Evolutionary conservation across 1,140 invertebrate species (phyloP), one percentile per base, ranked within the genome.

Genomic region (Eupristina koningsbergeri): DNA sequence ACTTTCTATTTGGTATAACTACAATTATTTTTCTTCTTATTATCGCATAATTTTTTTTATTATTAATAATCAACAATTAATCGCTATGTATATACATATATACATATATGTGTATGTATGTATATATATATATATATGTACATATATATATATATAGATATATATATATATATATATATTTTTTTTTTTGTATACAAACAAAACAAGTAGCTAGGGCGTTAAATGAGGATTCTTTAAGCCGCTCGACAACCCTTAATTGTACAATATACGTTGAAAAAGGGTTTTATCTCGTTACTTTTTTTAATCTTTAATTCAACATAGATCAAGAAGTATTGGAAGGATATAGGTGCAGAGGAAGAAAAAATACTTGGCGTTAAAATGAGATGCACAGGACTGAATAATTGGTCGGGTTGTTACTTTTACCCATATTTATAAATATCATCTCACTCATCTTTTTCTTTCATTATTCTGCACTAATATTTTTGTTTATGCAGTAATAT

Each of bases 21-120:
- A 85, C 74, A 81, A 85, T 84, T 63, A 84, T 80, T 71, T 26
- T 80, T 84, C 73, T 73, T 76, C 58, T 80, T 84, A 50, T 76
- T 81, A 84, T 80, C 61, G n/a, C 76, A 78, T 85, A 85, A 84
- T 84, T 81, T 84, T 80, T 84, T 84, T 78, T 81, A 85, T 85
- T 85, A 85, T 85, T 85, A 85, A 84, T 84, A 84, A 85, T 85
- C 84, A 85, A 85, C 84, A 85, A 85, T 85, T 85, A 85, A 85
- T 85, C 79, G 79, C 84, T 85, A 80, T 84, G 47, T 84, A 78
- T 74, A 71, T 47, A 75, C 67, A 34, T 39, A 69, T 19, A 69
- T 39, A 41, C 39, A 41, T 41, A 71, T 5, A 41, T 13, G n/a
- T 11, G n/a, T 13, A 41, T 17, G 13, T 13, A n/a, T n/a, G 13